Conservation (phyloP, 2,797 vertebrate species). For the Orestias chungarensis region DNA sequence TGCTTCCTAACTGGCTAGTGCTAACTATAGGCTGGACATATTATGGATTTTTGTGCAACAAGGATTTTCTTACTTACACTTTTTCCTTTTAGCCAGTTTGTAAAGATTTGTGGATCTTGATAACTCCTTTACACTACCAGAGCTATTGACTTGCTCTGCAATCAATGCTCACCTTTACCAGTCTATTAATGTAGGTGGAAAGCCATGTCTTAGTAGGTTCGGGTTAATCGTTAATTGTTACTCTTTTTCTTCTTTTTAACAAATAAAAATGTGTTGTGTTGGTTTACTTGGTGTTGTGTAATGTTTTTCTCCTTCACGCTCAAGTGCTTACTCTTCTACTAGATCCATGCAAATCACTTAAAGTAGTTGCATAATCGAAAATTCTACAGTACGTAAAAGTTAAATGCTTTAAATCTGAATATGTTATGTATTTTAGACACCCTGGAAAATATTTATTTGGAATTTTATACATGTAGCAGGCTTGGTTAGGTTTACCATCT, state of each 20-base stretch:
- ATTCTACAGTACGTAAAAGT: not conserved
- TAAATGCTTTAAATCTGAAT: not conserved
- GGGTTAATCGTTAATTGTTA: too few species aligned
- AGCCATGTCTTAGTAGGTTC: too few species aligned
- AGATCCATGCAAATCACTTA: not conserved
- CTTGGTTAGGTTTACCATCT: not conserved
- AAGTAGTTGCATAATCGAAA: not conserved
- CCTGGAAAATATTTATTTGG: not conserved
- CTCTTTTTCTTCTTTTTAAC: too few species aligned
- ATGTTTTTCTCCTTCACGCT: not conserved
- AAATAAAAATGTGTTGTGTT: too few species aligned
- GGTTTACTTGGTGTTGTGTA: too few species aligned
- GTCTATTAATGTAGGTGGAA: too few species aligned
- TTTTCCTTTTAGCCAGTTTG: not conserved
- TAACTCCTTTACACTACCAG: too few species aligned
- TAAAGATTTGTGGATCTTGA: not conserved
- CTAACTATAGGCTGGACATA: not conserved
- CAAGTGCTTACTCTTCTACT: not conserved
- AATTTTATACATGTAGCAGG: not conserved
- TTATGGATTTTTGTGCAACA: not conserved
- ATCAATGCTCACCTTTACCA: too few species aligned
- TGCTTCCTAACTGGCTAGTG: not conserved
- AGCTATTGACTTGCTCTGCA: too few species aligned
- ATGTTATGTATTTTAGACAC: not conserved
- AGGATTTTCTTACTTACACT: not conserved